Evolutionary conservation across 2,888 invertebrate genomes (phyloP).

Genomic region (Zygothrica quintamaculata): DNA sequence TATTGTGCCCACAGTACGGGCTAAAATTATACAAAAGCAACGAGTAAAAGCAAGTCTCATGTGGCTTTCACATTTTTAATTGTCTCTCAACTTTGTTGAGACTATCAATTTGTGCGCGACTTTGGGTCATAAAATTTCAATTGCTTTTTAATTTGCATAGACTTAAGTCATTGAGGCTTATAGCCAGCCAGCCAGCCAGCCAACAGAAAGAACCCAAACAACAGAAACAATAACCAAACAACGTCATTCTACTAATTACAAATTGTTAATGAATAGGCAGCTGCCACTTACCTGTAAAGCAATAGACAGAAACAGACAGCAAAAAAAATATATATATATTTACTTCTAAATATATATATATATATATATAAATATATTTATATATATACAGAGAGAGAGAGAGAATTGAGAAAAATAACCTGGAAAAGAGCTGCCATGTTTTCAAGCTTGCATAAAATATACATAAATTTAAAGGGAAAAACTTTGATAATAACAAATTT

Average conservation of each 20-base stretch:
- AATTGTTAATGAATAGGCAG: slow-evolving; percentile 70
- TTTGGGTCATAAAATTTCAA: slow-evolving; percentile 73
- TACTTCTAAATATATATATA: too few relatives aligned
- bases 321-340: too few relatives aligned
- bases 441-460: slow-evolving; percentile 45
- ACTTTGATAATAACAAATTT: slow-evolving; percentile 42
- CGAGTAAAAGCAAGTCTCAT: slow-evolving; percentile 54
- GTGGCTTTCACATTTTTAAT: slow-evolving; percentile 71
- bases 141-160: slow-evolving; percentile 78
- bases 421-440: slow-evolving; percentile 14
- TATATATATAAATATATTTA: too few relatives aligned
- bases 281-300: slow-evolving; percentile 64
- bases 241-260: slow-evolving; percentile 64
- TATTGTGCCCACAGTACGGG: slow-evolving; percentile 32
- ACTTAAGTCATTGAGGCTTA: slow-evolving; percentile 50
- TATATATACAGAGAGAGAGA: not conserved
- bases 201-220: too few relatives aligned
- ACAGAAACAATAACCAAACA: slow-evolving; percentile 44
- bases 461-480: slow-evolving; percentile 37
- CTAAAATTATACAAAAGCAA: slow-evolving; percentile 33
- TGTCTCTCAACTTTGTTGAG: slow-evolving; percentile 36
- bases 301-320: slow-evolving; percentile 14
- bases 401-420: not conserved
- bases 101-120: slow-evolving; percentile 67
- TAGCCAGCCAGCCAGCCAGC: too few relatives aligned